phyloP scores from a whole-genome alignment of 2,888 invertebrate genomes.

The Julus scanicus region DNA sequence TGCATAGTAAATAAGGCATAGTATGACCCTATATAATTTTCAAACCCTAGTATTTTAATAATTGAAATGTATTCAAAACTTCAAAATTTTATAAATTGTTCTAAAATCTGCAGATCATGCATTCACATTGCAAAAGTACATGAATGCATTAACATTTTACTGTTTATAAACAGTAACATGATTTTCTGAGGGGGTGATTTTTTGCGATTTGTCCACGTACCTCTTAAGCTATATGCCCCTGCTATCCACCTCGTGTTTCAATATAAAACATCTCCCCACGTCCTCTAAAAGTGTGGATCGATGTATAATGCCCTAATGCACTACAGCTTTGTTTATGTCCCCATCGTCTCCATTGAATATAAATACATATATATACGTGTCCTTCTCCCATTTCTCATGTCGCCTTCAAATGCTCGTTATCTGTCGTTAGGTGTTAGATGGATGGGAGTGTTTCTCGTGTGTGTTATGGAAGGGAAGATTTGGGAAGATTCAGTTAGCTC shows the following conservation, averaged over 20 bases:
- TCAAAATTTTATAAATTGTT: too few species aligned
- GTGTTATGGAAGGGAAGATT: neutral
- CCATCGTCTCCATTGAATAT: slow-evolving; percentile 43
- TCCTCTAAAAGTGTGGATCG: neutral
- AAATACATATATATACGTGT: slow-evolving; percentile 31
- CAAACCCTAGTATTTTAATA: too few species aligned
- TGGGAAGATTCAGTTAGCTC: slow-evolving; percentile 43
- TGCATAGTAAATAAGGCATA: too few species aligned
- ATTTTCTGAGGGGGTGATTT: neutral
- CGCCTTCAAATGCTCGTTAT: slow-evolving; percentile 45
- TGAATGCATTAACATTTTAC: too few species aligned
- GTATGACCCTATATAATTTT: too few species aligned
- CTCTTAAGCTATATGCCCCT: slow-evolving; percentile 23
- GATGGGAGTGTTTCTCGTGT: slow-evolving; percentile 30
- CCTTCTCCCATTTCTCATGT: slow-evolving; percentile 44
- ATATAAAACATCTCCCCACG: neutral
- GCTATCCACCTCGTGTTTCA: too few species aligned
- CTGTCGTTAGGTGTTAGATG: slow-evolving; percentile 43
- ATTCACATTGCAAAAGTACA: too few species aligned
- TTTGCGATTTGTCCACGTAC: neutral
- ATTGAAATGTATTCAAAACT: too few species aligned
- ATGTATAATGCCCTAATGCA: slow-evolving; percentile 43
- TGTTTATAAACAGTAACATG: too few species aligned
- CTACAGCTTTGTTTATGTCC: slow-evolving; percentile 44
- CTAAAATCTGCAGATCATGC: too few species aligned